Conservation (phyloP, 2,797 vertebrate species). For the Gymnoscopelus microlampas region DNA sequence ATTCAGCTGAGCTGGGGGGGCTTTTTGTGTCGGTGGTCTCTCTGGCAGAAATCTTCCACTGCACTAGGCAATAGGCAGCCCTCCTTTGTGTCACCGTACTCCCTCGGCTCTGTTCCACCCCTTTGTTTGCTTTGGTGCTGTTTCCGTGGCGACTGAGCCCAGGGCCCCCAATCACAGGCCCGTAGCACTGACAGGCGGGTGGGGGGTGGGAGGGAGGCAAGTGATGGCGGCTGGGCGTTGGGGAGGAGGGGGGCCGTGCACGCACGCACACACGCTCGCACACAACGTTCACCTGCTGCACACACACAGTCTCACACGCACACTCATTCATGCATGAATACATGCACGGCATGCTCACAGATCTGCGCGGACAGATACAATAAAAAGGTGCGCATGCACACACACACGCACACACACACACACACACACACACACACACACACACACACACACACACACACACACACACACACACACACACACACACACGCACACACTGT, state of each 20-base stretch:
- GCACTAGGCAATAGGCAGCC: slow-evolving; percentile 58
- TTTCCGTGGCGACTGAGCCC: slow-evolving; percentile 81
- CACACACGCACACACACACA: neutral
- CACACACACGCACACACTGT: slow-evolving; percentile 33
- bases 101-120: slow-evolving; percentile 77
- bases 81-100: slow-evolving; percentile 79
- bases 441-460: slow-evolving; percentile 16
- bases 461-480: slow-evolving; percentile 9
- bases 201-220: slow-evolving; percentile 21
- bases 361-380: too few relatives aligned
- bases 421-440: slow-evolving; percentile 6
- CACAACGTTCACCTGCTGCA: neutral
- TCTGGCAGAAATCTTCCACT: slow-evolving; percentile 72
- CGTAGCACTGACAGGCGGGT: slow-evolving; percentile 68
- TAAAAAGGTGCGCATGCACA: neutral
- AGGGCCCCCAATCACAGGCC: slow-evolving; percentile 80
- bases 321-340: slow-evolving; percentile 17
- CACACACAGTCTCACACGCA: slow-evolving; percentile 30
- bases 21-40: slow-evolving; percentile 36
- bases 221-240: slow-evolving; percentile 8
- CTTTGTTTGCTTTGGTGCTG: slow-evolving; percentile 85
- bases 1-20: slow-evolving; percentile 32
- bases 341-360: slow-evolving; percentile 25
- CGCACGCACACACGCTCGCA: neutral
- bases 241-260: too few relatives aligned